Conservation (phyloP, 2,113 vertebrate species). For the Amazona vittata region DNA sequence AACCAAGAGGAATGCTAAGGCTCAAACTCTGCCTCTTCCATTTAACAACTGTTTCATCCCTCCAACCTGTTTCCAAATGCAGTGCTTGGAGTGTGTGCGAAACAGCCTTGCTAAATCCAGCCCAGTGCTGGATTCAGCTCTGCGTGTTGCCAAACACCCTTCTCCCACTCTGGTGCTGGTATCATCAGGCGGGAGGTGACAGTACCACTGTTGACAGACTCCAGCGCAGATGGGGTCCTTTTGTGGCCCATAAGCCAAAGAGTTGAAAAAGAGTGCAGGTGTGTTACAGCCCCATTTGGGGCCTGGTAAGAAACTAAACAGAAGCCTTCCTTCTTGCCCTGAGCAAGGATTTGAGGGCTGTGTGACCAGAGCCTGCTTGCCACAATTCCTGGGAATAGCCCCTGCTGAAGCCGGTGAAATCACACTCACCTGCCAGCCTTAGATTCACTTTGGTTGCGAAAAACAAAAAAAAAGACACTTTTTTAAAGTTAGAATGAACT, state of each 20-base stretch:
- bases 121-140: not conserved
- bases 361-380: not conserved
- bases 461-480: not conserved
- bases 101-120: not conserved
- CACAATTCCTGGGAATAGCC: not conserved
- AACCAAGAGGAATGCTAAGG: not conserved
- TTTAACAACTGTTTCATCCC: not conserved
- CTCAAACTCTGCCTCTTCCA: not conserved
- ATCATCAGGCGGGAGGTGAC: not conserved
- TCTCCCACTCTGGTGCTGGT: rapidly evolving
- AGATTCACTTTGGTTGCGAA: not conserved
- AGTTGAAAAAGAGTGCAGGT: not conserved
- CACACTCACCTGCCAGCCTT: not conserved
- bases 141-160: rapidly evolving
- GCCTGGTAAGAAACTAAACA: not conserved
- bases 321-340: not conserved
- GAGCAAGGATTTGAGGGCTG: not conserved
- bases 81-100: not conserved
- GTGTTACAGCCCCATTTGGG: not conserved
- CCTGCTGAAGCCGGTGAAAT: not conserved
- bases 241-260: rapidly evolving
- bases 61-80: not conserved
- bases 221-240: not conserved
- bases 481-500: not conserved
- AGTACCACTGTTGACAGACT: too few species aligned